phyloP scores from a whole-genome alignment of 2,888 invertebrate genomes.

The Sesia apiformis region DNA sequence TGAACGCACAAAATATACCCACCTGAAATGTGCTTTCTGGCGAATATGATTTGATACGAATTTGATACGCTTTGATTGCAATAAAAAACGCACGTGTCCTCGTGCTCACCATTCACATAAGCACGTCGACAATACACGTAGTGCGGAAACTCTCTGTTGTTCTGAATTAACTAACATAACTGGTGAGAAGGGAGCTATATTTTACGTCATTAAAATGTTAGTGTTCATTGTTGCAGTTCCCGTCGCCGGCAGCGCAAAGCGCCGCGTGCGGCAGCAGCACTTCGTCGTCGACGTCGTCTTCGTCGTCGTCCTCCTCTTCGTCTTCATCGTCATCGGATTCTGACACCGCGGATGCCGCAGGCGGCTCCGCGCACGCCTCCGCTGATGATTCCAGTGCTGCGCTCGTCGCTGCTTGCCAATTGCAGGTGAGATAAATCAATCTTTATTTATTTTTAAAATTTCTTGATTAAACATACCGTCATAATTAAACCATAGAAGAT shows the following conservation, averaged over 20 bases:
- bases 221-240: conserved; percentile 33
- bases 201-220: no score
- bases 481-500: no score
- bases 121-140: no score
- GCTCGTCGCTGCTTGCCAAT: conserved; percentile 71
- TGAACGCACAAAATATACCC: no score
- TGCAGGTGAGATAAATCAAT: conserved; percentile 45
- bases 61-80: no score
- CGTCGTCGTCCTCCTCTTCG: conserved; percentile 61
- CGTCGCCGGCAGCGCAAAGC: conserved; percentile 48
- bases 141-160: no score
- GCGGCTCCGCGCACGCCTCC: conserved; percentile 49
- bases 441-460: not conserved
- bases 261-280: conserved; percentile 58
- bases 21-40: no score
- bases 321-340: conserved; percentile 65
- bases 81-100: no score
- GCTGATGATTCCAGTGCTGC: conserved; percentile 72
- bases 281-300: conserved; percentile 52
- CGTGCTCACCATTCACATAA: no score
- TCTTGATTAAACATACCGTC: not conserved
- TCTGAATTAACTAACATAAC: no score
- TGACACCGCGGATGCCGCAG: conserved; percentile 58
- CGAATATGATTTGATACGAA: no score
- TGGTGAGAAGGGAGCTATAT: no score